Base-by-base conservation (phyloP, 2,888 invertebrate species). In the Hoplodrina ambigua region DNA sequence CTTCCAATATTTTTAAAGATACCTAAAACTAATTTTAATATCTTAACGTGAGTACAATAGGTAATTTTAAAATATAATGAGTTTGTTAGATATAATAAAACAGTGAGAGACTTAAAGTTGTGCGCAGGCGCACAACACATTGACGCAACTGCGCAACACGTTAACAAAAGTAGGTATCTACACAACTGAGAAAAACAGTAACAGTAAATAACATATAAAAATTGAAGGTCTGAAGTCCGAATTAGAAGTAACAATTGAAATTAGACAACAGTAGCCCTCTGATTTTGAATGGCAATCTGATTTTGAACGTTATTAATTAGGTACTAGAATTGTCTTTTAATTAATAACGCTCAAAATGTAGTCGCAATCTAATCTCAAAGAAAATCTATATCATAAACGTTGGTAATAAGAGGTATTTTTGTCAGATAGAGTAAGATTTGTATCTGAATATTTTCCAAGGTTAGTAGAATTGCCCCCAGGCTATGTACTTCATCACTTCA, bases 11-110 rank as follows among this genome's bases (percentile, higher is more conserved):
- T 67, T 30, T 19, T 66, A 58, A 6, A 30, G 46, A 17, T 54
- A 56, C 15, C 13, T 25, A 46, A 58, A 57, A 8, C 19, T 20
- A 62, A n/a, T 63, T 55, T 55, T 19, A 80, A 76, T 83, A 82
- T 74, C 82, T 61, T 72, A 60, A 20, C 44, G 65, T 55, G 79
- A 75, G 75, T 78, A 72, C 62, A 68, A 54, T 54, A 37, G 4
- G 7, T 58, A 11, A 30, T 46, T 54, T 55, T 8, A 8, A 5
- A 10, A n/a, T n/a, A 57, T 13, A 46, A 25, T 25, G 20, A 17
- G 6, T 4, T 66, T 13, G 8, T 62, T 44, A 25, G 4, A 10
- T 17, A 44, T 11, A 1, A 3, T 13, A 17, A 2, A 17, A 49
- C 30, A 20, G 1, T 4, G 10, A 0, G 11, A 7, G 19, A 46